Evolutionary conservation across 2,113 vertebrate species (phyloP), one percentile per base, ranked within the genome.

Genomic region (Pitta sordida): DNA sequence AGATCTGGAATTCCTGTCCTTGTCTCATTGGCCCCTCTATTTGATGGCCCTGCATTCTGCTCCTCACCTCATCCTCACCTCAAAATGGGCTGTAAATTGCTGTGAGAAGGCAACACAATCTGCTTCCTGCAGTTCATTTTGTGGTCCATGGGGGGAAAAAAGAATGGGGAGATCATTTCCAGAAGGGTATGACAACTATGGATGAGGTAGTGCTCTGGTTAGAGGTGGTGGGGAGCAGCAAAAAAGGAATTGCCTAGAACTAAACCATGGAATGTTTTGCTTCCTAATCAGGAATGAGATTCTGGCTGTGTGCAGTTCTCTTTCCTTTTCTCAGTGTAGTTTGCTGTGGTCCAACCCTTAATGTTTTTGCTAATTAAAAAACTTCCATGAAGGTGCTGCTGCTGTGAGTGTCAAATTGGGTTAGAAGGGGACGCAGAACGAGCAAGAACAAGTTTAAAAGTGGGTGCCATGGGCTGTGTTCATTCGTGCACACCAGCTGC

Each of bases 401-500:
- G 69, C 34, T 91, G 10, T 26, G 69, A 79, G 36, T 44, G 39
- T 69, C 12, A 1, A 11, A 53, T 52, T 46, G 44, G 44, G 34
- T 85, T 82, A n/a, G 58, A 82, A 68, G 17, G 21, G 62, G 46
- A 26, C 53, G 65, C 70, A 34, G 20, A 79, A 86, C 27, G 62
- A 89, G 39, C 24, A 68, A 64, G 39, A 27, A 65, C 37, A n/a
- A 83, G 37, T 78, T 78, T 56, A 60, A 75, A 76, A 46, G 41
- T 27, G 36, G 37, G 51, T 67, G 43, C 5, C 7, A 56, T 67
- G 48, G 58, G 32, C 37, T 17, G 3, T 86, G 51, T 76, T 87
- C 83, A 27, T 56, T 87, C 64, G 53, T 69, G 67, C 63, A 30
- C 69, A 79, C 44, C 88, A 88, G 49, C 83, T 88, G 64, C 67